Evolutionary conservation across 2,113 vertebrate genomes (phyloP).

Genomic region (Vicugna pacos): DNA sequence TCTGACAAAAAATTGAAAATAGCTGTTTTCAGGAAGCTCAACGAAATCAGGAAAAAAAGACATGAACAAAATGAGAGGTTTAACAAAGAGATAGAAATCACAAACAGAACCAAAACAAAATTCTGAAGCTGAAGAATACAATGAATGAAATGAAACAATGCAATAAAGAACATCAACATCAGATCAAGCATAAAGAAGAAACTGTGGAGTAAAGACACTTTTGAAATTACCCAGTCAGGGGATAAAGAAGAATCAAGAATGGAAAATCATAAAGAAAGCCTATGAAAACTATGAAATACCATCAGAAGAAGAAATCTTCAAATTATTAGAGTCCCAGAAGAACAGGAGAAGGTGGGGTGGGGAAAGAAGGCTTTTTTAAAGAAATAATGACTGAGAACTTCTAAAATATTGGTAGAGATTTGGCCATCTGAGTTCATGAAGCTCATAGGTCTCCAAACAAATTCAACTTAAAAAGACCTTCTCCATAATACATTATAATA

Average conservation of each 20-base stretch:
- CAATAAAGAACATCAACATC: not conserved
- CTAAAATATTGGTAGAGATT: not conserved
- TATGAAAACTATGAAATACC: not conserved
- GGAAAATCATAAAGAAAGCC: not conserved
- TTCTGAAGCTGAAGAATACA: not conserved
- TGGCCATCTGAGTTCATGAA: not conserved
- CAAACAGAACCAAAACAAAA: not conserved
- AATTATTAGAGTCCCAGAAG: not conserved
- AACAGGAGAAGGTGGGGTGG: not conserved
- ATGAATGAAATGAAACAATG: not conserved
- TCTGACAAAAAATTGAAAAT: not conserved
- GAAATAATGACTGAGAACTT: not conserved
- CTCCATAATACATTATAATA: not conserved
- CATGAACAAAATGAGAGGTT: not conserved
- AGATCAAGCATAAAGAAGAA: not conserved
- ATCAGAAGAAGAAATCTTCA: not conserved
- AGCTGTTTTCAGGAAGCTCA: not conserved
- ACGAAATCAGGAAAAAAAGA: not conserved
- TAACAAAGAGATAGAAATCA: not conserved
- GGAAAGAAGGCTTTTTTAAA: not conserved
- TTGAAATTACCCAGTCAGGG: not conserved
- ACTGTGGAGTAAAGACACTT: not conserved
- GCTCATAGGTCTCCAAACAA: not conserved
- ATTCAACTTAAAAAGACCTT: not conserved
- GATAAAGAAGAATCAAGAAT: not conserved